Conservation (phyloP, 2,888 invertebrate genomes). For the Autographa pulchrina region DNA sequence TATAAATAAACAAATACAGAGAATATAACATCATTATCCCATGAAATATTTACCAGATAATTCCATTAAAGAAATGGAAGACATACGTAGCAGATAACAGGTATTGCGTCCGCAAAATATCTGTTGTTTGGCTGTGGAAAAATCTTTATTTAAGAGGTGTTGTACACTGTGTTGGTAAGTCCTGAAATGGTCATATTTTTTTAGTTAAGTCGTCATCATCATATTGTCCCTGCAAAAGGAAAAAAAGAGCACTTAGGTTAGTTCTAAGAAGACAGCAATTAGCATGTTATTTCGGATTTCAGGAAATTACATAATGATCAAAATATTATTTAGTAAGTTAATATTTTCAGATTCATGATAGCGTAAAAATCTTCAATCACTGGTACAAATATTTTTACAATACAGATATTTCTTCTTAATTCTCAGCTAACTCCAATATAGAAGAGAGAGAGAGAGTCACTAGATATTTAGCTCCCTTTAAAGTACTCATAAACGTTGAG, state of each 20-base stretch:
- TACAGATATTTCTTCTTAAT: neutral
- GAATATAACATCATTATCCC: constrained; percentile 62
- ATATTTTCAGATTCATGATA: too few species aligned
- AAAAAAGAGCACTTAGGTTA: too few species aligned
- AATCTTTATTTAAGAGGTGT: constrained; percentile 52
- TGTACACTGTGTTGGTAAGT: constrained; percentile 47
- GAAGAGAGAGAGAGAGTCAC: neutral
- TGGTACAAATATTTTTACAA: neutral
- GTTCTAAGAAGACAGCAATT: too few species aligned
- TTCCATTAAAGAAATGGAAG: constrained; percentile 69
- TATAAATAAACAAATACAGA: constrained; percentile 47
- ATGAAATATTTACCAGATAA: constrained; percentile 62
- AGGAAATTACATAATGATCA: too few species aligned
- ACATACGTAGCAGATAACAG: constrained; percentile 61
- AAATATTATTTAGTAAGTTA: too few species aligned
- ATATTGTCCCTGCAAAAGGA: too few species aligned
- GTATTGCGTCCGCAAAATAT: constrained; percentile 55
- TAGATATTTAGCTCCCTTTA: neutral
- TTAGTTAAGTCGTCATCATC: neutral
- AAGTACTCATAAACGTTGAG: neutral
- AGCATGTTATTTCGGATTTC: too few species aligned
- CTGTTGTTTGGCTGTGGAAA: constrained; percentile 54
- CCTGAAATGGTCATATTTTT: neutral
- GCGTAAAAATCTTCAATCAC: too few species aligned
- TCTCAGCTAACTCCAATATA: neutral